Base-by-base conservation (phyloP, 1,140 invertebrate genomes). In the Sycophaga agraensis region DNA sequence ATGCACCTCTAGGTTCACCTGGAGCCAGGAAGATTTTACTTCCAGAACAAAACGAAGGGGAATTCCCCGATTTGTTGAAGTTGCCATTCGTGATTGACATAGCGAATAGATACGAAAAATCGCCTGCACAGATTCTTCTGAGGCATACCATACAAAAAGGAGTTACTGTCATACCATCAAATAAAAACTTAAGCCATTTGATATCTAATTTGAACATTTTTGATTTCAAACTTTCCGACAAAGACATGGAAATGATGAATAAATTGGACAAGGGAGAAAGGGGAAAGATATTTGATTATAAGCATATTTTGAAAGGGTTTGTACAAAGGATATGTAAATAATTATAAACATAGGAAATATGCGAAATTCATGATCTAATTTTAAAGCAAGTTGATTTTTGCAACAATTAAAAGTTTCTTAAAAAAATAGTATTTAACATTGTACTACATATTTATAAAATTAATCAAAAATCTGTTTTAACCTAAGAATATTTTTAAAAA, bases 101-200 rank as follows among this genome's bases (percentile, higher is more conserved):
- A 24, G 89, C 92, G 0, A 69, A 84, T 4, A 84, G 83, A 11
- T 84, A 92, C 70, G 78, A 82, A 2, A 92, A 89, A 74, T 86
- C 87, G 0, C 75, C 89, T 3, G 92, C 90, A 1, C 91, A 93
- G 77, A 79, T 96, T 42, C 79, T 95, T 39, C 73, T 96, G 0
- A 83, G 89, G 37, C 91, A 89, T 74, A 82, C 90, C 45, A 71
- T 93, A 0, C 87, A 93, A 73, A 81, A 85, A 45, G 87, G 86
- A 2, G 79, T 93, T 7, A 81, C 86, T 39, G 89, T 90, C 24
- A 93, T 96, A 71, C 93, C 93, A 28, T 96, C 96, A 79, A 93
- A 91, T 72, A 86, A 86, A 0, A 91, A 87, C 69, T 79, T 86
- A 0, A 74, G 84, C 4, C 84, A 92, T 67, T 82, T 96, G 1